A percentile compares a stretch with the other conserved stretches of the same genome.
Evolutionary conservation across 2,113 vertebrate genomes (phyloP).

Genomic region (Notarius quadriscutis): DNA sequence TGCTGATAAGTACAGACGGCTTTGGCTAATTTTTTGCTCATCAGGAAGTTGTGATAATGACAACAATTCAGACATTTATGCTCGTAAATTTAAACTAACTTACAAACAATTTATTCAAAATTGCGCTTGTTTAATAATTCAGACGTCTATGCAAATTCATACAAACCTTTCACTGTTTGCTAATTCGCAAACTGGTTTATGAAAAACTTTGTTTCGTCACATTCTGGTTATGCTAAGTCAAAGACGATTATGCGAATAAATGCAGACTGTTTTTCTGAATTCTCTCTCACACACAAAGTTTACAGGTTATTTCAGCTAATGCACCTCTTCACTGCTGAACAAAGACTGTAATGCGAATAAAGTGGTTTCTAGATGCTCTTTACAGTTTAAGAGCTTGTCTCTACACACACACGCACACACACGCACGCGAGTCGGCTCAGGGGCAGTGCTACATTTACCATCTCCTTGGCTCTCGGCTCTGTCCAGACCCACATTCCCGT

Average conservation of each 20-base stretch:
- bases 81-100: not conserved
- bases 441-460: constrained; percentile 42
- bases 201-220: not conserved
- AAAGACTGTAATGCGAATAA: not conserved
- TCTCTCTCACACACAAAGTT: not conserved
- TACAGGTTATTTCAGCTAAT: not conserved
- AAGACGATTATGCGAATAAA: not conserved
- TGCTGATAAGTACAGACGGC: not conserved
- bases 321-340: not conserved
- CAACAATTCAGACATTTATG: not conserved
- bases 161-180: not conserved
- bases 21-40: not conserved
- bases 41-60: not conserved
- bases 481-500: constrained; percentile 26
- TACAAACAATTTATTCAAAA: not conserved
- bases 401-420: not conserved
- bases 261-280: not conserved
- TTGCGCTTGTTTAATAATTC: not conserved
- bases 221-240: not conserved
- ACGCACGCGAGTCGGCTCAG: constrained; percentile 23
- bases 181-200: not conserved
- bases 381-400: not conserved
- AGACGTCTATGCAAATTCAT: not conserved
- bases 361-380: constrained; percentile 9
- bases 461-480: constrained; percentile 13